These are phyloP conservation scores for Platysternon megacephalum DNA, from an alignment of 2,113 vertebrate genomes.

Conservation along the genomic window DNA sequence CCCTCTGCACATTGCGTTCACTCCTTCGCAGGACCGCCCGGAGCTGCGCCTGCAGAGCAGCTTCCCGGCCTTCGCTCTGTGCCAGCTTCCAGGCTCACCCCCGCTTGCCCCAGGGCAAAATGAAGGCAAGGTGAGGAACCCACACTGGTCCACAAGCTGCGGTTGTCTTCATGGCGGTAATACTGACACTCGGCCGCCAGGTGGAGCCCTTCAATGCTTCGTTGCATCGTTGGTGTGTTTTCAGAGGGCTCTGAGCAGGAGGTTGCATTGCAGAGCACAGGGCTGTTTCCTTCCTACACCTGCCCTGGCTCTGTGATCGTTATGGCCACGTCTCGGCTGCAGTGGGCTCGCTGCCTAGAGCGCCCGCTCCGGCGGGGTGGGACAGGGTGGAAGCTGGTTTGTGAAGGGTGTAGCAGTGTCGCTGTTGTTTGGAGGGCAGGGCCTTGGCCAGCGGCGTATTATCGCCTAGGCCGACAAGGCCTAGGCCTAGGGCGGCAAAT, in stretches of 20 bases:
- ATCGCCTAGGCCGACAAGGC: no score
- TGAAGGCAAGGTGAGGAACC: background rate
- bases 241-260: background rate
- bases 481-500: no score
- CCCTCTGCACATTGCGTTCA: rapidly evolving
- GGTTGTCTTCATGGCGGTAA: background rate
- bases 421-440: background rate
- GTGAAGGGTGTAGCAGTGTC: no score
- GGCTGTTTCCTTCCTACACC: background rate
- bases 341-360: no score
- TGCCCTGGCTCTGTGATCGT: no score
- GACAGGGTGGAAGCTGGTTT: background rate
- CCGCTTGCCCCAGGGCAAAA: background rate
- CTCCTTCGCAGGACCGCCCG: background rate
- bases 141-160: background rate
- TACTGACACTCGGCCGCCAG: background rate
- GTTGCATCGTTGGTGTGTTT: background rate
- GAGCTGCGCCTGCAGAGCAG: background rate
- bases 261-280: no score
- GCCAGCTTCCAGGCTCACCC: background rate
- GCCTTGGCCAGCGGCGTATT: no score
- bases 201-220: background rate
- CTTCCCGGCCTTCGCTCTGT: background rate
- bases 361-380: no score
- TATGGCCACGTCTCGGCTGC: no score